These are phyloP conservation scores for Formica exsecta DNA, from an alignment of 1,140 invertebrate species.

Conservation along the genomic window DNA sequence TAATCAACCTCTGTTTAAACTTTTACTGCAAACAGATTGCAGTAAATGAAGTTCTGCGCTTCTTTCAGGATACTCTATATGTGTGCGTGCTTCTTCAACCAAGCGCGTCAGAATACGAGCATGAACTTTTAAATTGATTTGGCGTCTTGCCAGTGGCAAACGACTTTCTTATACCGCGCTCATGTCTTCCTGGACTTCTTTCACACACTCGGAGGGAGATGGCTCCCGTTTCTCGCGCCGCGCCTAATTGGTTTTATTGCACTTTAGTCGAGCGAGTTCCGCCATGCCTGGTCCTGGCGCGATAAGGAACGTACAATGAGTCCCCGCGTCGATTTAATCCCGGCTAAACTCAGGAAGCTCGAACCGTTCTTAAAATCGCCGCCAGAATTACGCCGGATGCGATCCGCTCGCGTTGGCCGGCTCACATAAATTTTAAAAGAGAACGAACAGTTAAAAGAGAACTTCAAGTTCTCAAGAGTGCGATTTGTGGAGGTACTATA, in stretches of 20 bases:
- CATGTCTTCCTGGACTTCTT: constrained; percentile 62
- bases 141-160: constrained; percentile 82
- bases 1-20: constrained; percentile 29
- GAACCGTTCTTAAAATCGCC: constrained; percentile 70
- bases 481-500: constrained; percentile 48
- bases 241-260: constrained; percentile 83
- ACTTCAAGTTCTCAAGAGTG: constrained; percentile 16
- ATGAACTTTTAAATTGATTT: constrained; percentile 86
- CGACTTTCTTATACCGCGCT: constrained; percentile 76
- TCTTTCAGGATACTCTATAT: constrained; percentile 20
- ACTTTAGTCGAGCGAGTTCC: constrained; percentile 72
- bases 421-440: constrained; percentile 61
- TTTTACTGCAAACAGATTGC: background rate
- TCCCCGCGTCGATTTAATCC: constrained; percentile 59
- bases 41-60: constrained; percentile 30
- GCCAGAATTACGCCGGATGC: constrained; percentile 66
- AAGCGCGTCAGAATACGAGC: constrained; percentile 62
- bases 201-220: constrained; percentile 45
- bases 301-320: constrained; percentile 72
- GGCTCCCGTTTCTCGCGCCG: constrained; percentile 63
- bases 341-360: constrained; percentile 60
- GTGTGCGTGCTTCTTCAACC: constrained; percentile 75
- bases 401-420: constrained; percentile 28
- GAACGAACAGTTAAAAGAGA: background rate
- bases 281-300: constrained; percentile 67